Base-by-base conservation (phyloP, 2,113 vertebrate genomes). In the Scolopax mira region DNA sequence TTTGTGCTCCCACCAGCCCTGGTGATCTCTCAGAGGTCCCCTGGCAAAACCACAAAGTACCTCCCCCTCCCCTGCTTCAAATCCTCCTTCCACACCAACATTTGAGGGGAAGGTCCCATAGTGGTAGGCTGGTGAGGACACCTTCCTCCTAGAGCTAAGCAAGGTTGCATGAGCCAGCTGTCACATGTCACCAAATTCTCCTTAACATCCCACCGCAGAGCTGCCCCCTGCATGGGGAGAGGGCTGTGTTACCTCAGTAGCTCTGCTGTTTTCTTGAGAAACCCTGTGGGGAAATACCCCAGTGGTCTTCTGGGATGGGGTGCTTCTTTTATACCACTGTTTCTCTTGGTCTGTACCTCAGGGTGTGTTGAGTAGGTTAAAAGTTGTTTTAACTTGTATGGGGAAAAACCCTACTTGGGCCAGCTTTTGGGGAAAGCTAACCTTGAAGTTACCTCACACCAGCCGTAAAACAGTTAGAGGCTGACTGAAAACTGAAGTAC, bases 401-500 rank as follows among this genome's bases (percentile, higher is more conserved):
- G 55, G 73, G 78, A 74, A 95, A 94, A 92, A 16, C 73, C 44
- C 65, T 72, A 64, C 67, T 84, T 95, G 86, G 73, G 33, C 17
- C 61, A 90, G n/a, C 52, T 84, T 92, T 84, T 84, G 69, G 61
- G 64, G 42, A 90, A 95, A 90, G 58, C 83, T 92, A 94, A 75
- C 61, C 61, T 66, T 91, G 62, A 72, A 81, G 61, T 94, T 86
- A 92, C 73, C 70, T 85, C 74, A 75, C 30, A 28, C 18, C 73
- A 96, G 52, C 48, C 86, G 65, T 90, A 92, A 94, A 93, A 84
- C 37, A 84, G 79, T 60, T 90, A 96, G 73, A 86, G 54, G 33
- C 58, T 89, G 72, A 82, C 65, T 84, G 84, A 92, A 94, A 95
- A 89, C 89, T 96, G 91, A 92, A 89, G 61, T 71, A 61, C 81